phyloP scores from a whole-genome alignment of 1,140 invertebrate species.

The Penaeus chinensis region DNA sequence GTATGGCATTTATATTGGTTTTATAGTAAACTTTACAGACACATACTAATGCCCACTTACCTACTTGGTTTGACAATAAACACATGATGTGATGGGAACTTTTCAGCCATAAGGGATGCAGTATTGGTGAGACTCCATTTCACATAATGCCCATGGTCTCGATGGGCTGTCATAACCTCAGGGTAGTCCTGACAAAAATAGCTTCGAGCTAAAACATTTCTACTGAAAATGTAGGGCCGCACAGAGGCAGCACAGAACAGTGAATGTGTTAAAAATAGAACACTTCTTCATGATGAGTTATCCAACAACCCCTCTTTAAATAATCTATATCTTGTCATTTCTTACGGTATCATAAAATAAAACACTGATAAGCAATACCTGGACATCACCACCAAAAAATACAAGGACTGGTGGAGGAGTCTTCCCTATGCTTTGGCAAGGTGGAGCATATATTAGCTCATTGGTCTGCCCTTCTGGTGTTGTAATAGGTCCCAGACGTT shows the following conservation, averaged over 20 bases:
- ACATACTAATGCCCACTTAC: conserved; percentile 66
- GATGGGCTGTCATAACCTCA: conserved; percentile 76
- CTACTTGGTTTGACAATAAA: conserved; percentile 79
- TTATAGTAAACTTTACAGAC: not conserved
- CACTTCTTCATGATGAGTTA: no score
- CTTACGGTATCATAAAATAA: no score
- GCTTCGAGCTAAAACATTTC: not conserved
- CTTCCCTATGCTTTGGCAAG: not conserved
- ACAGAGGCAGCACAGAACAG: no score
- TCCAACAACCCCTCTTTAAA: no score
- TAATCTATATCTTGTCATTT: no score
- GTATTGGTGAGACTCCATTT: conserved; percentile 84
- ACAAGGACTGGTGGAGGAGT: not conserved
- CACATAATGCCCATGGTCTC: conserved; percentile 78
- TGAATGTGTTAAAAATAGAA: no score
- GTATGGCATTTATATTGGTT: no score
- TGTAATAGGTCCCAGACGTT: not conserved
- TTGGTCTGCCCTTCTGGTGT: not conserved
- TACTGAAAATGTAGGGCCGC: no score
- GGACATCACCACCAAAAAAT: conserved; percentile 14
- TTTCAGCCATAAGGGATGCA: conserved; percentile 75
- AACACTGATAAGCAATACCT: not conserved
- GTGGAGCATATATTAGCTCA: conserved; percentile 10
- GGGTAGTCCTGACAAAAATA: conserved; percentile 62
- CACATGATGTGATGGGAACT: conserved; percentile 79